These are phyloP conservation scores for Cantharis nigra DNA, from an alignment of 2,888 invertebrate species.

Conservation along the genomic window DNA sequence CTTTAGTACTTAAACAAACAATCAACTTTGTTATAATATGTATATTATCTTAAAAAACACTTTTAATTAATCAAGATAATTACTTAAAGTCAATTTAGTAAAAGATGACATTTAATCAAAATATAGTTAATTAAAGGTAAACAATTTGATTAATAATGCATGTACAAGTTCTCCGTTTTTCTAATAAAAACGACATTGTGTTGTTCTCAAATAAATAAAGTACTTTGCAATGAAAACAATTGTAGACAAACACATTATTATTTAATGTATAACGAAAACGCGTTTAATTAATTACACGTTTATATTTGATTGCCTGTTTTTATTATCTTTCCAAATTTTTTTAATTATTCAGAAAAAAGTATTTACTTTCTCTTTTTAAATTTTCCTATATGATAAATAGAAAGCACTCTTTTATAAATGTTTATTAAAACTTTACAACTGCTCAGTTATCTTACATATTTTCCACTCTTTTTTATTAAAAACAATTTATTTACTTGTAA, in stretches of 20 bases:
- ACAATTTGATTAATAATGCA: slow-evolving; percentile 7
- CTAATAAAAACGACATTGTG: not conserved
- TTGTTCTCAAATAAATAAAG: not conserved
- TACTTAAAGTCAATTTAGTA: slow-evolving; percentile 3
- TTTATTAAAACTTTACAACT: no score
- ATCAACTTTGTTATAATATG: not conserved
- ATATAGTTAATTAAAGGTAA: slow-evolving; percentile 10
- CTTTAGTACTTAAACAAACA: not conserved
- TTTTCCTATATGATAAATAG: not conserved
- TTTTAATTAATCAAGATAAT: not conserved
- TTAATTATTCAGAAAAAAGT: not conserved
- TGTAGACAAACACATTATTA: not conserved
- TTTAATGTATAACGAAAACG: not conserved
- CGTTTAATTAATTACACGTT: not conserved
- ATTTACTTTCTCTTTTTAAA: not conserved
- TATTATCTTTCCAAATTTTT: not conserved
- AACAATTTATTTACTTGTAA: no score
- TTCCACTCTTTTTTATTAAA: no score
- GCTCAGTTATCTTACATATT: no score
- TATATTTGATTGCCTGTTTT: not conserved
- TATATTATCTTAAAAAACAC: not conserved
- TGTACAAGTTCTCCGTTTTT: not conserved
- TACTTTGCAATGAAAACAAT: not conserved
- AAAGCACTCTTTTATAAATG: no score
- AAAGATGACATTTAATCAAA: slow-evolving; percentile 1